Percentiles rank a stretch among this genome's conserved stretches.
phyloP scores from a whole-genome alignment of 2,113 vertebrate species.

The Chelonoidis abingdonii region DNA sequence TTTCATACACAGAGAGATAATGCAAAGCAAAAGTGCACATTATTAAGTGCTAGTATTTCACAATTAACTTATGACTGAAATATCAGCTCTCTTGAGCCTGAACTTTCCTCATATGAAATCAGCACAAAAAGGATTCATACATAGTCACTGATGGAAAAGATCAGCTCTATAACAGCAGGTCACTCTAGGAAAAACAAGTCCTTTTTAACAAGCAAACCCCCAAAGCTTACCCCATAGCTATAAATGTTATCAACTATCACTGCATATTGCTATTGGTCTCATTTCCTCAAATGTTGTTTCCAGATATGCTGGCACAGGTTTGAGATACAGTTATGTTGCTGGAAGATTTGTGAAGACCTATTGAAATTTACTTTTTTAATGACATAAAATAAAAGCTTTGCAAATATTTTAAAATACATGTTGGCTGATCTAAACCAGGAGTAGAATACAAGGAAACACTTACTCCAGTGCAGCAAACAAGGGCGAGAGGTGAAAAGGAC shows the following conservation, averaged over 20 bases:
- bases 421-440: constrained; percentile 5
- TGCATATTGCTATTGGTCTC: constrained; percentile 24
- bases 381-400: background rate
- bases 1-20: background rate
- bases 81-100: background rate
- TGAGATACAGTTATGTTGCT: constrained; percentile 11
- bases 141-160: background rate
- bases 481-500: background rate
- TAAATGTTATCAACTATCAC: constrained; percentile 34
- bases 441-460: background rate
- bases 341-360: constrained; percentile 40
- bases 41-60: background rate
- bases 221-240: background rate
- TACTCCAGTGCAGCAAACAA: background rate
- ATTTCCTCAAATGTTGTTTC: background rate
- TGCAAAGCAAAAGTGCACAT: background rate
- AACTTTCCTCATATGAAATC: background rate
- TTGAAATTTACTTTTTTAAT: background rate
- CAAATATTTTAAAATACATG: constrained; percentile 31
- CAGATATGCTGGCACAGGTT: constrained; percentile 15
- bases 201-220: background rate
- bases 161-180: background rate
- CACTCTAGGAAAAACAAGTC: background rate
- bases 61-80: background rate
- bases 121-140: background rate